Percentiles rank a stretch among this genome's conserved stretches.
phyloP scores from a whole-genome alignment of 2,888 invertebrate species.

The Campoplex capitator region DNA sequence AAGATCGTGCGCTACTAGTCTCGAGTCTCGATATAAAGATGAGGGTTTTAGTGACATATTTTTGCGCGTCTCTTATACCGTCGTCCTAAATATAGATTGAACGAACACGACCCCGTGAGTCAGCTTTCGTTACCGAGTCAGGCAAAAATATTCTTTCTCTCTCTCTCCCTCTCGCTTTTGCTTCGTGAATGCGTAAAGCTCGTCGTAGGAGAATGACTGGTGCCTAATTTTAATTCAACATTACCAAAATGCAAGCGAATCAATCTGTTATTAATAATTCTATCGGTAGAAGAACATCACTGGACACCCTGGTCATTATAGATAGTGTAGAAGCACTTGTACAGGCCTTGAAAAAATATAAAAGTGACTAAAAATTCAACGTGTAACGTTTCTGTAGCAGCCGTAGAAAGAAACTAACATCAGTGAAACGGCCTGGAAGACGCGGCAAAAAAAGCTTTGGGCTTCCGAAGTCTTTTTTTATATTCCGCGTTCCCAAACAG shows the following conservation, averaged over 20 bases:
- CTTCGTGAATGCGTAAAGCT: constrained; percentile 18
- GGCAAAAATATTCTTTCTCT: constrained; percentile 67
- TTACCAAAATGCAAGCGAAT: constrained; percentile 7
- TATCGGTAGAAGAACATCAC: background rate
- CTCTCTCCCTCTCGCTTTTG: background rate
- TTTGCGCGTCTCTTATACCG: constrained; percentile 73
- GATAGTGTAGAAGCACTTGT: background rate
- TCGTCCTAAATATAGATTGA: constrained; percentile 73
- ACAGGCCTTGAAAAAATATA: background rate
- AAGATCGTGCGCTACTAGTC: constrained; percentile 35
- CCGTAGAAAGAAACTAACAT: constrained; percentile 48
- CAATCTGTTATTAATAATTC: background rate
- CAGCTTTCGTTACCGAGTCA: constrained; percentile 67
- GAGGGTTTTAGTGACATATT: constrained; percentile 80
- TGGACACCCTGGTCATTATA: background rate
- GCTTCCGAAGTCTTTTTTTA: constrained; percentile 69
- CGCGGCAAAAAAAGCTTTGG: constrained; percentile 60
- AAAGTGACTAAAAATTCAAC: constrained; percentile 46
- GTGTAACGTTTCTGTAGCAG: constrained; percentile 49
- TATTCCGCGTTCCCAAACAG: constrained; percentile 79
- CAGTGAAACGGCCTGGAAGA: constrained; percentile 59
- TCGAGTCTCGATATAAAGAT: constrained; percentile 77
- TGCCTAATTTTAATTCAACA: constrained; percentile 12
- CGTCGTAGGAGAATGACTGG: background rate
- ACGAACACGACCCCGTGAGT: constrained; percentile 69